A percentile compares a stretch with the other conserved stretches of the same genome.
Evolutionary conservation across 2,113 vertebrate genomes (phyloP).

Genomic region (Chaetodon trifascialis): DNA sequence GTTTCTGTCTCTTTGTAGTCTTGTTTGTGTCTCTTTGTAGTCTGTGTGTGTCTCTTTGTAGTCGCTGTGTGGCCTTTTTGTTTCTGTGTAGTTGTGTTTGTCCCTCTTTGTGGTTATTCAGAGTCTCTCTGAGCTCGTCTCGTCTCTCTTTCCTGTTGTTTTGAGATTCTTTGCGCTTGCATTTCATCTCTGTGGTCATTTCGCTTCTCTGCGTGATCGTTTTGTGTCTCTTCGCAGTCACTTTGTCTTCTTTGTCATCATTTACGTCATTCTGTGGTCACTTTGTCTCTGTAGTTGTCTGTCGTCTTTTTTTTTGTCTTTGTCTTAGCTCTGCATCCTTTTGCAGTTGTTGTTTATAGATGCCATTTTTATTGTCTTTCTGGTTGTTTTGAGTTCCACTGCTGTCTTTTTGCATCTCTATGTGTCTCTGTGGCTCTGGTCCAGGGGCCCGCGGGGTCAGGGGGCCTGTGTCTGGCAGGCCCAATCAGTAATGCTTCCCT

Average conservation of each 20-base stretch:
- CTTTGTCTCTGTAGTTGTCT: background rate
- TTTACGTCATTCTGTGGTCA: background rate
- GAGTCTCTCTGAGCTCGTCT: too few species aligned
- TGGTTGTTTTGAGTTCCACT: background rate
- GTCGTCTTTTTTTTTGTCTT: too few species aligned
- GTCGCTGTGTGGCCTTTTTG: background rate
- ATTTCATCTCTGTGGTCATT: background rate
- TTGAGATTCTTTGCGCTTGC: background rate
- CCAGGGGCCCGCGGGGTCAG: background rate
- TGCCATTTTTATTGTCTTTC: rapidly evolving
- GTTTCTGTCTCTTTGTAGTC: background rate
- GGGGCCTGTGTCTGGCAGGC: background rate
- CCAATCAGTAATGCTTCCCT: background rate
- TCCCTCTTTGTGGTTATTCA: background rate
- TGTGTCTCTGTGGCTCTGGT: background rate
- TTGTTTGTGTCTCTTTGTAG: too few species aligned
- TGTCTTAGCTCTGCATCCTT: too few species aligned
- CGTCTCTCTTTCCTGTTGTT: background rate
- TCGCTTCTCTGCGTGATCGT: background rate
- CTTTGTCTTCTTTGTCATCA: too few species aligned
- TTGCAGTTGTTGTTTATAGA: too few species aligned
- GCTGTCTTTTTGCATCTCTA: background rate
- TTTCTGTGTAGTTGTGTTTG: too few species aligned
- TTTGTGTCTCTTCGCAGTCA: background rate
- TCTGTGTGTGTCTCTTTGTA: background rate